Evolutionary conservation across 1,140 invertebrate genomes (phyloP).

Genomic region (Arion vulgaris): DNA sequence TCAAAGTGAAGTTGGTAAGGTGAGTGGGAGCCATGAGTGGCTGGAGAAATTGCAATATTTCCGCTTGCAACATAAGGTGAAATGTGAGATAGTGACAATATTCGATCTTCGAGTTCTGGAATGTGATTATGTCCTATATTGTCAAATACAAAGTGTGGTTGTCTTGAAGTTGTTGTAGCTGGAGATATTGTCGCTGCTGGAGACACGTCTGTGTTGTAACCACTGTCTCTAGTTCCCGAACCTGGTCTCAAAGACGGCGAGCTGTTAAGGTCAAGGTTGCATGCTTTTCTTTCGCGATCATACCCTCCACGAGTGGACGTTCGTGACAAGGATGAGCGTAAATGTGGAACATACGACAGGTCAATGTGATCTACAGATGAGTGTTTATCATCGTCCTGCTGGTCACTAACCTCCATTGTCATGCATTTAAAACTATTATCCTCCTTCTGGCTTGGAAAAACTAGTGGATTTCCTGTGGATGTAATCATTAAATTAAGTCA

Average conservation of each 20-base stretch:
- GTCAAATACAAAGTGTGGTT: background rate
- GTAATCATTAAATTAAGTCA: too few relatives aligned
- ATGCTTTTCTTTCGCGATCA: too few relatives aligned
- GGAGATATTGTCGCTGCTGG: background rate
- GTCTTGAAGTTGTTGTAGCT: background rate
- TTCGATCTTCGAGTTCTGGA: background rate
- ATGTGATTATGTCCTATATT: background rate
- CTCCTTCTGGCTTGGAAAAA: too few relatives aligned
- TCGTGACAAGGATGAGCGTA: too few relatives aligned
- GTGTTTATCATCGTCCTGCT: too few relatives aligned
- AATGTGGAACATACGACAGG: background rate
- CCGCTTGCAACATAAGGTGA: background rate
- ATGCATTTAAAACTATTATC: constrained; percentile 12
- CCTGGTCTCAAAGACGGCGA: background rate
- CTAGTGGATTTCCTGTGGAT: too few relatives aligned
- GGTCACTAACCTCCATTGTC: constrained; percentile 15
- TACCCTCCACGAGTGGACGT: background rate
- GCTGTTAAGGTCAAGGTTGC: too few relatives aligned
- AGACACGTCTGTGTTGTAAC: background rate
- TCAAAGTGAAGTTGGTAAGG: background rate
- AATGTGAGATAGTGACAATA: background rate
- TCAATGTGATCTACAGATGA: too few relatives aligned
- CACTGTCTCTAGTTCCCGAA: constrained; percentile 6
- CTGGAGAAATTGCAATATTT: too few relatives aligned
- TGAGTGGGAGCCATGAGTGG: background rate